Percentiles rank a stretch among this genome's conserved stretches.
Evolutionary conservation across 2,797 vertebrate genomes (phyloP).

Genomic region (Lemur catta): DNA sequence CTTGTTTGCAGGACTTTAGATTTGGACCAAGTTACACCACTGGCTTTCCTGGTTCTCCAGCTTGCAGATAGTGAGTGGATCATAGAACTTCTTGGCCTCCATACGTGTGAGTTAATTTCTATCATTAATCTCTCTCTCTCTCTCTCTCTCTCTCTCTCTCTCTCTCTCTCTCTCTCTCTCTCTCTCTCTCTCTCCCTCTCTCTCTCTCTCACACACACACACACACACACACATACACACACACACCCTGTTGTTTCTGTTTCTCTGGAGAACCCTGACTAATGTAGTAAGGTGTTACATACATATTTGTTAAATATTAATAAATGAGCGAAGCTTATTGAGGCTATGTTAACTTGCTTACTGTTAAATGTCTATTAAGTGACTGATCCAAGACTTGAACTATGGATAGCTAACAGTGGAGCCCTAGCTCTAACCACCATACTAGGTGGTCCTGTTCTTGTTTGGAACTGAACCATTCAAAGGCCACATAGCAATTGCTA

Average conservation of each 20-base stretch:
- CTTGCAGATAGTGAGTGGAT: background rate
- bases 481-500: background rate
- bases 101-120: background rate
- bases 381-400: background rate
- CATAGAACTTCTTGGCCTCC: background rate
- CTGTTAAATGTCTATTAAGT: background rate
- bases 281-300: background rate
- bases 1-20: background rate
- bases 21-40: background rate
- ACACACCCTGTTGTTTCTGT: background rate
- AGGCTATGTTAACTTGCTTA: constrained; percentile 10
- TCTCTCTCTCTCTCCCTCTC: no score
- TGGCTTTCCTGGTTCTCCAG: background rate
- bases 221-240: no score
- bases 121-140: background rate
- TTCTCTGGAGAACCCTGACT: background rate
- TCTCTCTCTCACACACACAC: no score
- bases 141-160: background rate
- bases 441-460: background rate
- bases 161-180: no score
- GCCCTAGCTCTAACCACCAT: background rate
- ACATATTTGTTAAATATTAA: background rate
- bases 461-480: background rate
- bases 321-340: background rate
- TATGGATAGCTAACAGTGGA: background rate